phyloP scores from a whole-genome alignment of 2,888 invertebrate genomes.

The Ophion obscuratus region DNA sequence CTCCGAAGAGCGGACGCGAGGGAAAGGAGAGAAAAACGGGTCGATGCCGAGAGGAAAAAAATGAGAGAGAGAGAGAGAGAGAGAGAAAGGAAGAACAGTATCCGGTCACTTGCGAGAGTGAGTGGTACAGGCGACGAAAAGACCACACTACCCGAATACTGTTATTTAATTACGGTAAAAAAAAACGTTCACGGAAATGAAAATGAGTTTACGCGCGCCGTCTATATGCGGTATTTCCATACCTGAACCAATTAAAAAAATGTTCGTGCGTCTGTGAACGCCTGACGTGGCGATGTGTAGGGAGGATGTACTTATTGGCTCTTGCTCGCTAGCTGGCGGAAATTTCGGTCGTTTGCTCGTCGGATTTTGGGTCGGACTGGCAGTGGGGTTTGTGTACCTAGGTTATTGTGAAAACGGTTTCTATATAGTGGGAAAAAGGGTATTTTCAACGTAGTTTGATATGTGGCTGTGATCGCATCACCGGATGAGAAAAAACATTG shows the following conservation, averaged over 20 bases:
- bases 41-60: slow-evolving; percentile 15
- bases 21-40: slow-evolving; percentile 48
- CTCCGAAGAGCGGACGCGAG: slow-evolving; percentile 10
- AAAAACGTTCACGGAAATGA: slow-evolving; percentile 40
- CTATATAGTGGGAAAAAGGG: no score
- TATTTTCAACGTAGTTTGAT: no score
- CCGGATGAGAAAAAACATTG: no score
- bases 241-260: slow-evolving; percentile 18
- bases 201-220: slow-evolving; percentile 4
- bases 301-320: not conserved
- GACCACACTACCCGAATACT: slow-evolving; percentile 37
- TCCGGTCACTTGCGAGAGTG: slow-evolving; percentile 57
- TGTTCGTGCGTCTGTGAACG: not conserved
- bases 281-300: no score
- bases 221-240: not conserved
- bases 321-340: not conserved
- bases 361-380: no score
- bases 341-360: no score
- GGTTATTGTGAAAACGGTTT: no score
- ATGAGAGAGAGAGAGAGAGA: slow-evolving; percentile 28
- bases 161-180: slow-evolving; percentile 55
- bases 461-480: no score
- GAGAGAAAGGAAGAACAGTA: slow-evolving; percentile 44
- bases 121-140: slow-evolving; percentile 42
- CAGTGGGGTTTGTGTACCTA: no score